Conservation (phyloP, 2,888 invertebrate species). For the Xylophagus ater region DNA sequence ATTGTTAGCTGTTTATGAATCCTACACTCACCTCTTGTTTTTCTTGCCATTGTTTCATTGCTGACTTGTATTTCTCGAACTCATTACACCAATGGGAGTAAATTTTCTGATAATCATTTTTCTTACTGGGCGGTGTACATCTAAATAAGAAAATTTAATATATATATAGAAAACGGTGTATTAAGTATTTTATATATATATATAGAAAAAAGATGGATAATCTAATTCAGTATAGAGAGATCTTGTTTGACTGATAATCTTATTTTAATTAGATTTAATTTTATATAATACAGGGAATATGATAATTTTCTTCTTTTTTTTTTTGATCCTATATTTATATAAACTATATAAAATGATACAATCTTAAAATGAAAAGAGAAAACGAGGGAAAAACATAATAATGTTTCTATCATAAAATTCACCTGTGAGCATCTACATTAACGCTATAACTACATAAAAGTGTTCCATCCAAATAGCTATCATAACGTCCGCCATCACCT, state of each 20-base stretch:
- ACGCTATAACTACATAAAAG: slow-evolving; percentile 83
- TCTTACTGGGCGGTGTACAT: slow-evolving; percentile 80
- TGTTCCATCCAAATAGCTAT: slow-evolving; percentile 82
- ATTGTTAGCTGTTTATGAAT: too few species aligned
- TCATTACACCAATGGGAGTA: slow-evolving; percentile 98
- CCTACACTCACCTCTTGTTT: slow-evolving; percentile 75
- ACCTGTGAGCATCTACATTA: slow-evolving; percentile 81
- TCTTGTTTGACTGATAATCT: too few species aligned
- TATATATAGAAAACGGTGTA: too few species aligned
- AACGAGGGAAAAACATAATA: slow-evolving; percentile 4
- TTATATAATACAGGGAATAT: too few species aligned
- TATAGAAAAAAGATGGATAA: too few species aligned
- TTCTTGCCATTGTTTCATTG: slow-evolving; percentile 90
- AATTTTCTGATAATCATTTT: slow-evolving; percentile 86
- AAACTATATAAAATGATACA: slow-evolving; percentile 1
- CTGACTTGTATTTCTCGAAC: slow-evolving; percentile 92
- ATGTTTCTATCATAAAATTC: slow-evolving; percentile 22
- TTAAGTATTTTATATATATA: not conserved
- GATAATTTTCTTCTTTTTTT: not conserved
- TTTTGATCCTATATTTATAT: not conserved
- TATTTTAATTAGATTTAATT: too few species aligned
- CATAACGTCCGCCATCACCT: slow-evolving; percentile 79
- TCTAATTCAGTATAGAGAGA: too few species aligned
- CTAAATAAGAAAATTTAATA: slow-evolving; percentile 35
- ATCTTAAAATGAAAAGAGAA: not conserved